Conservation (phyloP, 2,797 vertebrate genomes). For the Crotalus adamanteus region DNA sequence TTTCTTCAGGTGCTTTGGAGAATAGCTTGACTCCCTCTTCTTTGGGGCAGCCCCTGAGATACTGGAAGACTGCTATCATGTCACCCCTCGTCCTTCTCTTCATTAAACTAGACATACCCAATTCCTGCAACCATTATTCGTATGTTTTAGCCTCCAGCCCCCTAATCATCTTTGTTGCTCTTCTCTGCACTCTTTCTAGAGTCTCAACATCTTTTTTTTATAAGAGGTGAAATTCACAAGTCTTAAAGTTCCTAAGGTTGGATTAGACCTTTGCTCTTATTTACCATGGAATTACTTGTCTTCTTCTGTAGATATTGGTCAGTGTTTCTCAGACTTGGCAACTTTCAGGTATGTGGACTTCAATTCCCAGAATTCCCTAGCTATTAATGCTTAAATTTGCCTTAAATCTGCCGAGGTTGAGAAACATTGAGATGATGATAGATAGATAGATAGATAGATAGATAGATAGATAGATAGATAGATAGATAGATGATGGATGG, state of each 20-base stretch:
- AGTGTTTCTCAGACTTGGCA: neutral
- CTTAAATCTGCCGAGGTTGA: neutral
- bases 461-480: neutral
- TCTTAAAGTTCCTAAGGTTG: neutral
- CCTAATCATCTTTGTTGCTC: too few species aligned
- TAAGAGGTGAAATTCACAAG: too few species aligned
- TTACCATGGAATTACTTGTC: neutral
- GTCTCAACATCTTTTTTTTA: too few species aligned
- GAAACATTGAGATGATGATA: neutral
- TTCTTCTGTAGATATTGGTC: neutral
- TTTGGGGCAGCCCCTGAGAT: too few species aligned
- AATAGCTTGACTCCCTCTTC: too few species aligned
- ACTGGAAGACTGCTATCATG: accelerated
- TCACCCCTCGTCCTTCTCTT: too few species aligned
- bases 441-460: neutral
- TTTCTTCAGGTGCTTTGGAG: too few species aligned
- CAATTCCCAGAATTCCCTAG: neutral
- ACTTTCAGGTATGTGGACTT: neutral
- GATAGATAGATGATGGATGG: neutral
- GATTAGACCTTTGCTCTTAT: neutral
- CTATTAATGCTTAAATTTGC: neutral
- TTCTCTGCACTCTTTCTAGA: too few species aligned
- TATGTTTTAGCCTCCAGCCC: too few species aligned
- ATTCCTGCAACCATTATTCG: too few species aligned
- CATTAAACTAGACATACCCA: too few species aligned